Percentiles rank a stretch among this genome's conserved stretches.
These are phyloP conservation scores for Lagorchestes hirsutus DNA, from an alignment of 2,797 vertebrate genomes.

Conservation along the genomic window DNA sequence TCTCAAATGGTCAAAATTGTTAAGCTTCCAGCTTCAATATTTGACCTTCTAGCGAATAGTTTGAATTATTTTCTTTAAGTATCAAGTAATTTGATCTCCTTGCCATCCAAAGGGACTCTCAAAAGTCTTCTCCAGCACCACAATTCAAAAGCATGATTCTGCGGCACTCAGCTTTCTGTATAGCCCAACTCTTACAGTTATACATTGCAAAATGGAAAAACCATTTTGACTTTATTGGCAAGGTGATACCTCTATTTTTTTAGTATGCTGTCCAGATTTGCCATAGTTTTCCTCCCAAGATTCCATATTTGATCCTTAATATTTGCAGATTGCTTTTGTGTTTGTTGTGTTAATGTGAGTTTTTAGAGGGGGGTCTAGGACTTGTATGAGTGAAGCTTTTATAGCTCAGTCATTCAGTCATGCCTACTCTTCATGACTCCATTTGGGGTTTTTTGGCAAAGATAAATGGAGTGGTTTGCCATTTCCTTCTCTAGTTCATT, in stretches of 20 bases:
- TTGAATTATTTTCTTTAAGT: not conserved
- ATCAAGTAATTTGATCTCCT: not conserved
- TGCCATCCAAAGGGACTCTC: not conserved
- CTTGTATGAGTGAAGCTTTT: not conserved
- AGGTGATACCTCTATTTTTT: not conserved
- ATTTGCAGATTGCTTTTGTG: not conserved
- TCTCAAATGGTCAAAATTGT: not conserved
- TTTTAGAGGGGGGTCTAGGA: not conserved
- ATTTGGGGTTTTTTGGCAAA: not conserved
- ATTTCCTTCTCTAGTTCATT: not conserved
- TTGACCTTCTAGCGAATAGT: not conserved
- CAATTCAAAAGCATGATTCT: no score
- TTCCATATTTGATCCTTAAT: not conserved
- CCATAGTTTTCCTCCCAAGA: not conserved
- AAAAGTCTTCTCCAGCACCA: no score
- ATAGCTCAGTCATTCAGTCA: not conserved
- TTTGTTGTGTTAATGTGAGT: not conserved
- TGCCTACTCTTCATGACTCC: not conserved
- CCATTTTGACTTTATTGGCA: not conserved
- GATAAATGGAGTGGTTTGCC: not conserved
- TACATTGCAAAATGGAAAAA: no score
- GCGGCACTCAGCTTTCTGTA: no score
- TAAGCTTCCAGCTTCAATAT: not conserved
- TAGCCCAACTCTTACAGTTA: no score
- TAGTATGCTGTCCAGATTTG: not conserved